Evolutionary conservation across 2,797 vertebrate species (phyloP), one percentile per base, ranked within the genome.

Genomic region (Sebastes ruberrimus): DNA sequence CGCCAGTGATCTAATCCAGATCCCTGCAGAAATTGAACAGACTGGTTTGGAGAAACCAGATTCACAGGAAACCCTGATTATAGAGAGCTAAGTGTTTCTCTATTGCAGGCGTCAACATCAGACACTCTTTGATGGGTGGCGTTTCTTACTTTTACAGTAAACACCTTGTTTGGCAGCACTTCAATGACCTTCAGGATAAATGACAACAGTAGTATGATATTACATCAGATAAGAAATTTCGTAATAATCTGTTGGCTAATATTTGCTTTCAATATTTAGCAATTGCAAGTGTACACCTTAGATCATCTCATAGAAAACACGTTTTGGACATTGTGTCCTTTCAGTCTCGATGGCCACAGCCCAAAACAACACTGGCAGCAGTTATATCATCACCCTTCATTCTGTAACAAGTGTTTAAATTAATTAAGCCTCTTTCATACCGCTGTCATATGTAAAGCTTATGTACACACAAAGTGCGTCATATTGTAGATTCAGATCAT

Each of bases 1-100:
- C 28, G 65, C 78, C 89, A 86, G 77, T 49, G 60, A 67, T 76
- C 38, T 84, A 82, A 87, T 87, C 78, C 86, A 89, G 85, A 93
- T 91, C 82, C 82, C 84, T 84, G 65, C 68, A 16, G 68, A 69
- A 55, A 69, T 80, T 71, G 35, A 76, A 56, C 72, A 65, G 66
- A 75, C 59, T 6, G 4, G 55, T 61, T 14, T 25, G 46, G 49
- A 57, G 53, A 77, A 71, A 83, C 66, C 64, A 74, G 75, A 82
- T 72, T 78, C 69, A 61, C 66, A 62, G 32, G 38, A 85, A 69
- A 63, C 46, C 52, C 57, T 52, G 78, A 78, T 83, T 68, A 78
- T 7, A 78, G 70, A 79, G 69, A 4, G 33, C 14, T 4, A 18
- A 0, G 9, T 28, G 30, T 38, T 80, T 85, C 63, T 73, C 27